Evolutionary conservation across 2,797 vertebrate genomes (phyloP), one percentile per base, ranked within the genome.

Genomic region (Xiphorhynchus erythropygius): DNA sequence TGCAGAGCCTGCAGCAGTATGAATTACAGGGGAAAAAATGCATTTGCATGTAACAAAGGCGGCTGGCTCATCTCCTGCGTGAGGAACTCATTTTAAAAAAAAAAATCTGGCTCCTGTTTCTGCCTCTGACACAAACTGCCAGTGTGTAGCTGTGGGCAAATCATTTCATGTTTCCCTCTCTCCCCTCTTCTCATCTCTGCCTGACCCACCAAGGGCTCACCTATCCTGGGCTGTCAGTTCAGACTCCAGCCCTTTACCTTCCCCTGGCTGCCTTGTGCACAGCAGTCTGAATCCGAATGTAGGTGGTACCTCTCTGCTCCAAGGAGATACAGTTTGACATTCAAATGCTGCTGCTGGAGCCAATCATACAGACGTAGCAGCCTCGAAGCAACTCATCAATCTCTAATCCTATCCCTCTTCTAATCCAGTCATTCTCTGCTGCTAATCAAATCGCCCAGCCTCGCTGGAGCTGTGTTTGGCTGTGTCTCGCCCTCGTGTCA

Each of bases 11-110:
- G 93, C 81, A 85, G 77, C 81, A 13, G 12, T 28, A n/a, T 65
- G 62, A 93, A 74, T 92, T 81, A 73, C 55, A 67, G 64, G 52
- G 52, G 50, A 2, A 60, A 75, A 87, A 95, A 81, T 73, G 73
- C 30, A 24, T 69, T 75, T 64, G 44, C 27, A 12, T 84, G 28
- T 91, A 94, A 92, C 91, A 92, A 96, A 95, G 89, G 89, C 21
- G 2, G 35, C 49, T 95, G 96, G 87, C 91, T 92, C 79, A 64
- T 76, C 89, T 92, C 59, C 73, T 86, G 87, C 9, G 3, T 27
- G 42, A 94, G 90, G 62, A 94, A 81, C 69, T 84, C 2, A 21
- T 76, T 79, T 79, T n/a, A n/a, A 32, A 62, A 64, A 78, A 5
- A 10, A 33, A 74, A 69, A 75, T 56, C 65, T 85, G 79, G 76